A percentile compares a stretch with the other conserved stretches of the same genome.
Conservation (phyloP, 1,140 invertebrate species). For the Aricia agestis region DNA sequence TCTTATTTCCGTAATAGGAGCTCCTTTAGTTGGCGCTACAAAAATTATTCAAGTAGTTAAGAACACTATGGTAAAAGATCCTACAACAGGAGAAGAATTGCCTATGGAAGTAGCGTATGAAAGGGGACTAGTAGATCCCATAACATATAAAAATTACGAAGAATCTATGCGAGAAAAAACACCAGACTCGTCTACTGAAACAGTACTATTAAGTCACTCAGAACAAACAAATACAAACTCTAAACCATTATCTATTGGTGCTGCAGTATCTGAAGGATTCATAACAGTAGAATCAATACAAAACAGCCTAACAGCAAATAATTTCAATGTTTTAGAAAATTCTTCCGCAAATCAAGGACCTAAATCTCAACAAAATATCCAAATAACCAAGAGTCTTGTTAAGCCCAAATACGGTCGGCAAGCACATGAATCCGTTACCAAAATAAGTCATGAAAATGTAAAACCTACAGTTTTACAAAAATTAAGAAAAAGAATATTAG, state of each 20-base stretch:
- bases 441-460: constrained; percentile 74
- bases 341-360: constrained; percentile 83
- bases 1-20: constrained; percentile 82
- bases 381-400: not conserved
- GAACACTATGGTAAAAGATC: constrained; percentile 83
- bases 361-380: constrained; percentile 37
- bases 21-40: constrained; percentile 82
- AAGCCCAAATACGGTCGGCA: not conserved
- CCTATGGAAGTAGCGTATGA: constrained; percentile 88
- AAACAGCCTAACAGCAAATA: constrained; percentile 57
- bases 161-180: constrained; percentile 57
- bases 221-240: constrained; percentile 16
- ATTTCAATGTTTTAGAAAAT: constrained; percentile 56
- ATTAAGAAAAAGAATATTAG: constrained; percentile 84
- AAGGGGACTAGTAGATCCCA: constrained; percentile 83
- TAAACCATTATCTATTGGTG: constrained; percentile 58
- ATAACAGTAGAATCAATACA: constrained; percentile 65
- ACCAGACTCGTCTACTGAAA: constrained; percentile 26
- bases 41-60: constrained; percentile 75
- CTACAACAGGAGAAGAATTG: constrained; percentile 84
- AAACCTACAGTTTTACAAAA: constrained; percentile 87
- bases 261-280: constrained; percentile 66
- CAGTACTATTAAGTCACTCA: not conserved
- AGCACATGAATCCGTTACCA: not conserved
- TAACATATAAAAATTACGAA: constrained; percentile 77